Evolutionary conservation across 30 jellyfish, hydroid and myxozoan species (phyloP).

Genomic region (Aurelia sp.): DNA sequence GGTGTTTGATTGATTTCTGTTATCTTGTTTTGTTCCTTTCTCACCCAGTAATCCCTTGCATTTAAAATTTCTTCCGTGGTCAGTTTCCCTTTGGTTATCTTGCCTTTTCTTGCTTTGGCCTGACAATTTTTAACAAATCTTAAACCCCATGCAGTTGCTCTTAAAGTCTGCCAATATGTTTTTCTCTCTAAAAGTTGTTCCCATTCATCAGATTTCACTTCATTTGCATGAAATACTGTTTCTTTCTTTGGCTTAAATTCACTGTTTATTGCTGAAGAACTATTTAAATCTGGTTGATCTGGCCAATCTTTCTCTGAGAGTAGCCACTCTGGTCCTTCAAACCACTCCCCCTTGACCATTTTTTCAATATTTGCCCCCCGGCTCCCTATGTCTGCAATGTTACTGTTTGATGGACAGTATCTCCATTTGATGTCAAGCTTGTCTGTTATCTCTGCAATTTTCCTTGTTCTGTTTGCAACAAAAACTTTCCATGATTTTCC

Average conservation of each 20-base stretch:
- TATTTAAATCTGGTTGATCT: too few relatives aligned
- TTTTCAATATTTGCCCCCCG: conserved; percentile 24
- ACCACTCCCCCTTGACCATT: too few relatives aligned
- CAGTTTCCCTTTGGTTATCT: conserved; percentile 3
- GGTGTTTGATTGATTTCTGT: too few relatives aligned
- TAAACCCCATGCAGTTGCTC: conserved; percentile 14
- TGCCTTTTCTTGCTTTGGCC: neutral
- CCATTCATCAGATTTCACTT: conserved; percentile 26
- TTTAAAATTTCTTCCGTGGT: conserved; percentile 15
- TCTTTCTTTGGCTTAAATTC: conserved; percentile 16
- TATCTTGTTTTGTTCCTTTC: too few relatives aligned
- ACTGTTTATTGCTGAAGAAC: neutral
- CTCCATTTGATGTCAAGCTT: too few relatives aligned
- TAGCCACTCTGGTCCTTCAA: too few relatives aligned
- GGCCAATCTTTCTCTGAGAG: too few relatives aligned
- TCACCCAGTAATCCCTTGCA: too few relatives aligned
- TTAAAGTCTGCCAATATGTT: conserved; percentile 18
- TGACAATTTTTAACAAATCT: conserved; percentile 20
- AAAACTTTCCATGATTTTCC: conserved; percentile 10
- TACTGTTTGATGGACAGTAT: neutral
- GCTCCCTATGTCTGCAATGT: conserved; percentile 33
- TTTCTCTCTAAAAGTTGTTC: conserved; percentile 15
- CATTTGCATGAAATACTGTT: conserved; percentile 8
- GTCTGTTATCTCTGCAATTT: conserved; percentile 35
- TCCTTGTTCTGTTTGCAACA: conserved; percentile 21